Base-by-base conservation (phyloP, 2,888 invertebrate species). In the Esperia sulphurella region DNA sequence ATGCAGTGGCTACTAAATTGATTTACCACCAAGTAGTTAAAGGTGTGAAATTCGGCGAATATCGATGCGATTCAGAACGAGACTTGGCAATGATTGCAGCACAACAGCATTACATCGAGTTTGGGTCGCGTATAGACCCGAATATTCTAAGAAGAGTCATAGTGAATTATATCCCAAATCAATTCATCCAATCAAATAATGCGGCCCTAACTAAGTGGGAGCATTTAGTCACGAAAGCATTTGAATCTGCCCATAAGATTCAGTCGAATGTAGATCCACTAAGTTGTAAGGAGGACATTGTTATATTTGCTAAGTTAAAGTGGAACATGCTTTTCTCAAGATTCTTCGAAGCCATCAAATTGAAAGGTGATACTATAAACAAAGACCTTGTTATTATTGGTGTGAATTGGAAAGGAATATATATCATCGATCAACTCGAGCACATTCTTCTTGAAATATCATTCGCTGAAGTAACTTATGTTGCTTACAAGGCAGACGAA, bases 321-420 rank as follows among this genome's bases (percentile, higher is more conserved):
- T 98, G 98, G 98, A 97, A 98, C 0, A 93, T 98, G 78, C 87
- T 98, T 6, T 98, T 98, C 79, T 98, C 98, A 0, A 92, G 96
- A 69, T 98, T 98, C 79, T 98, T 95, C 70, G 98, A 98, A 87
- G 97, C 96, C 0, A 91, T 95, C n/a, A 94, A 94, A 71, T 81
- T 92, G 42, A 93, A 93, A 52, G 95, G 95, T 0, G 93, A 94
- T 0, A 88, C 91, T 29, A 88, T 94, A 7, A 87, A 90, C 7
- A 92, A 91, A 59, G 92, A 93, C 60, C 94, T 96, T 61, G 92
- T 97, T 14, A 96, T 98, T 46, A 94, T 98, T 55, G 98, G 98
- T 3, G 93, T 98, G 3, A 98, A 98, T 81, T 97, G 97, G 93
- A 96, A 95, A 0, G 98, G 98, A 1, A 93, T 98, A 46, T 97